Percentiles rank a stretch among this genome's conserved stretches.
phyloP scores from a whole-genome alignment of 2,797 vertebrate genomes.

The Pelobates cultripes region DNA sequence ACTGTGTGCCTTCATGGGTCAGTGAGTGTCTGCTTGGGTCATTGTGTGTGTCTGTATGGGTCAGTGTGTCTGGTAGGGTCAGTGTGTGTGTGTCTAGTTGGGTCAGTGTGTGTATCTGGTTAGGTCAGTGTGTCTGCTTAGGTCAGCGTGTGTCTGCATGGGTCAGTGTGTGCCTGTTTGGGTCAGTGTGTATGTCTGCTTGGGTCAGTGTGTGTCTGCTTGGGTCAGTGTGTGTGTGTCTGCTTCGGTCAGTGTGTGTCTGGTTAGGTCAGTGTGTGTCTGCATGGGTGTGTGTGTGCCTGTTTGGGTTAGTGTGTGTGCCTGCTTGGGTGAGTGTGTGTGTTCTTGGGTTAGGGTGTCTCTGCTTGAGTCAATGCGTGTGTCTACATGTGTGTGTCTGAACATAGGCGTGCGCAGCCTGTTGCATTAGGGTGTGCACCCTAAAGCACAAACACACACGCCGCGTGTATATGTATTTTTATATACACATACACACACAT shows the following conservation, averaged over 20 bases:
- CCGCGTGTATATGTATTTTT: no score
- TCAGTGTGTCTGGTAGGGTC: neutral
- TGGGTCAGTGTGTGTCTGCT: neutral
- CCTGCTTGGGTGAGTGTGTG: no score
- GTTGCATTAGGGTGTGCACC: no score
- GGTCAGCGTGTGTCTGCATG: no score
- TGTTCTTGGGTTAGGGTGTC: no score
- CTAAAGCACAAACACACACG: no score
- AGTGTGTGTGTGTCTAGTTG: neutral
- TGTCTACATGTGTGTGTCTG: neutral
- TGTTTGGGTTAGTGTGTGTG: no score
- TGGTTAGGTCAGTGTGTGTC: neutral
- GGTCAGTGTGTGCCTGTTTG: no score
- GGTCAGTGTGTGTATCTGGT: neutral
- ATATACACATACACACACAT: no score
- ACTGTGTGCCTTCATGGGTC: no score
- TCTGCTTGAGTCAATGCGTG: neutral
- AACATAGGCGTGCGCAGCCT: no score
- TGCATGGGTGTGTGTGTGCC: neutral
- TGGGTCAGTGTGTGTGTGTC: neutral
- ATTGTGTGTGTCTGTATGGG: neutral
- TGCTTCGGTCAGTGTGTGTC: neutral
- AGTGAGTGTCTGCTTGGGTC: neutral
- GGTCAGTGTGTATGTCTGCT: neutral
- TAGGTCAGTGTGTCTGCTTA: neutral